Conservation (phyloP, 1,140 invertebrate genomes). For the Leptinotarsa lineolata region DNA sequence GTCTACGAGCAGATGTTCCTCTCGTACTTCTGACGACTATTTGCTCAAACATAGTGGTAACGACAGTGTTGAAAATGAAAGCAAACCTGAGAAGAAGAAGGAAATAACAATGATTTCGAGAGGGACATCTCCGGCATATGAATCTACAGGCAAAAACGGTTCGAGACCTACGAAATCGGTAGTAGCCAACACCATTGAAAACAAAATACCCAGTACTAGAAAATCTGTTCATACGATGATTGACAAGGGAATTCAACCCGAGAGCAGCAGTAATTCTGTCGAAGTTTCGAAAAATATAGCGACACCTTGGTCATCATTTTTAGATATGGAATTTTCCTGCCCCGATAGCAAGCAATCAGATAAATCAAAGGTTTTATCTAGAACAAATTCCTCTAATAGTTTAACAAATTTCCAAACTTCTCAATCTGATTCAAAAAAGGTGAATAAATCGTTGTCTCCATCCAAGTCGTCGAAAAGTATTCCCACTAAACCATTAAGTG, state of each 20-base stretch:
- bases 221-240: constrained; percentile 56
- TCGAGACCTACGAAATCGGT: constrained; percentile 69
- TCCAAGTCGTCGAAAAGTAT: constrained; percentile 42
- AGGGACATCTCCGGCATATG: constrained; percentile 75
- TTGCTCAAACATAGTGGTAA: not conserved
- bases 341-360: constrained; percentile 42
- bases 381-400: constrained; percentile 54
- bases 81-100: not conserved
- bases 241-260: constrained; percentile 72
- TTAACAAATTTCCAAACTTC: constrained; percentile 34
- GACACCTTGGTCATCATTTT: constrained; percentile 68
- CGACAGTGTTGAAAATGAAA: not conserved
- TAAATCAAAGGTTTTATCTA: constrained; percentile 51
- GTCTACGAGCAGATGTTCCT: constrained; percentile 48
- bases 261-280: constrained; percentile 66
- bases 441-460: constrained; percentile 32
- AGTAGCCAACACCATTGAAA: constrained; percentile 70
- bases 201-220: constrained; percentile 64
- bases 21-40: constrained; percentile 40
- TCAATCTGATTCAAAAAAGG: constrained; percentile 42
- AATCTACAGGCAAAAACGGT: constrained; percentile 60
- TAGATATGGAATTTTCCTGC: constrained; percentile 62
- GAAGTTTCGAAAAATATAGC: constrained; percentile 62
- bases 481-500: constrained; percentile 43
- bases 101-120: constrained; percentile 69